Base-by-base conservation (phyloP, 1,140 invertebrate species). In the Camponotus vicinus region DNA sequence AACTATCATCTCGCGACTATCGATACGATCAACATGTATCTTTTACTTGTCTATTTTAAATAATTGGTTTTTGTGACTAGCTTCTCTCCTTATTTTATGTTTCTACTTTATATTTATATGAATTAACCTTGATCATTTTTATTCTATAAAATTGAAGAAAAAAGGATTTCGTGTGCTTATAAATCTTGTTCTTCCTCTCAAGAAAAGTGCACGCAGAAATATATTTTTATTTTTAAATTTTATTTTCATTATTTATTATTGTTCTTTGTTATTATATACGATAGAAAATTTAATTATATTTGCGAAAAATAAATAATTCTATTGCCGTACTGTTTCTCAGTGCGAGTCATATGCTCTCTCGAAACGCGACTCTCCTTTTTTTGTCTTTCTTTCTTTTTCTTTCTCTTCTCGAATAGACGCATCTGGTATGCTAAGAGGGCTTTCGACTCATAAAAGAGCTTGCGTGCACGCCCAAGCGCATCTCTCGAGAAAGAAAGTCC, bases 381-480 rank as follows among this genome's bases (percentile, higher is more conserved):
- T 27, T 37, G 34, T 75, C 49, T 57, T 40, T 79, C 64, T 77
- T 40, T 69, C 32, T 37, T 79, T 75, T 40, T 57, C 42, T 79
- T 64, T 77, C 55, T 69, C 32, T 37, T 79, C 59, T 52, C 57
- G 13, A 52, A 70, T 77, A 71, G 85, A 79, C 78, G 76, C 77
- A 87, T 90, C 89, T 85, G 85, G 85, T 77, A 82, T 82, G 89
- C 79, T 76, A 77, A 34, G 86, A 89, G 85, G 85, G 76, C 88
- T 73, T 69, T 80, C 34, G 69, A 27, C 52, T 70, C 64, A 90
- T 89, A 79, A 90, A 89, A 90, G 89, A 89, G 80, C 63, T 77
- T 34, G 64, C 71, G 88, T 89, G 87, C 88, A 84, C 89, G 88
- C 88, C 88, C 88, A 90, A 42, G 37, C 86, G 79, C 85, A 90